Percentiles rank a stretch among this genome's conserved stretches.
Evolutionary conservation across 1,140 invertebrate genomes (phyloP).

Genomic region (Pseudomyrmex sp.): DNA sequence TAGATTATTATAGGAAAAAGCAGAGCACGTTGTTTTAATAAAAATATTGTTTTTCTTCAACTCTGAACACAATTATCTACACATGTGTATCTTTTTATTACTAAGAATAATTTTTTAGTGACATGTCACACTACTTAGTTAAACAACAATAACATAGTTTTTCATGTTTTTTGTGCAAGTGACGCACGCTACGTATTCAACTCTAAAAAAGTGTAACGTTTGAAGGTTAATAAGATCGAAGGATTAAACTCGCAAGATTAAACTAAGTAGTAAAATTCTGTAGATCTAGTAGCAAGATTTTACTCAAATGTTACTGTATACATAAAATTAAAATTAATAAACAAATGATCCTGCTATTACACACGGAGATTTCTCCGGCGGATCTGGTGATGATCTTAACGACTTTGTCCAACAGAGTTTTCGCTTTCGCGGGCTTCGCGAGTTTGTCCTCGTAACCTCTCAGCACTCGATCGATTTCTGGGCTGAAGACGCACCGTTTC

Average conservation of each 20-base stretch:
- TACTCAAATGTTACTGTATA: not conserved
- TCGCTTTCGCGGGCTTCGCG: conserved; percentile 26
- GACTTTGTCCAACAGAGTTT: conserved; percentile 61
- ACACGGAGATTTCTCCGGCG: not conserved
- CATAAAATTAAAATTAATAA: conserved; percentile 2
- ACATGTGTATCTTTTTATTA: too few relatives aligned
- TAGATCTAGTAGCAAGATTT: not conserved
- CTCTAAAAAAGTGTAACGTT: too few relatives aligned
- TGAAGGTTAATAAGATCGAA: not conserved
- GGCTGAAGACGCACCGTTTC: conserved; percentile 70
- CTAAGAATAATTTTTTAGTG: too few relatives aligned
- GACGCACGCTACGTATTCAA: too few relatives aligned
- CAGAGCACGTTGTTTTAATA: too few relatives aligned
- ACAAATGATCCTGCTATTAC: not conserved
- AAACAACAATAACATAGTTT: too few relatives aligned
- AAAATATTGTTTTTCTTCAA: too few relatives aligned
- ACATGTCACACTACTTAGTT: too few relatives aligned
- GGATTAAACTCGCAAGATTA: not conserved
- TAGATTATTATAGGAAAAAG: too few relatives aligned
- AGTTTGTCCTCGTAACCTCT: not conserved
- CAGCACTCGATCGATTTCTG: conserved; percentile 51
- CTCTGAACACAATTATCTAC: too few relatives aligned
- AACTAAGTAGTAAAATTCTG: not conserved
- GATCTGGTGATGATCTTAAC: conserved; percentile 65
- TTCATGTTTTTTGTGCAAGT: too few relatives aligned